A percentile compares a stretch with the other conserved stretches of the same genome.
Evolutionary conservation across 2,113 vertebrate genomes (phyloP).

Genomic region (Prietella phreatophila): DNA sequence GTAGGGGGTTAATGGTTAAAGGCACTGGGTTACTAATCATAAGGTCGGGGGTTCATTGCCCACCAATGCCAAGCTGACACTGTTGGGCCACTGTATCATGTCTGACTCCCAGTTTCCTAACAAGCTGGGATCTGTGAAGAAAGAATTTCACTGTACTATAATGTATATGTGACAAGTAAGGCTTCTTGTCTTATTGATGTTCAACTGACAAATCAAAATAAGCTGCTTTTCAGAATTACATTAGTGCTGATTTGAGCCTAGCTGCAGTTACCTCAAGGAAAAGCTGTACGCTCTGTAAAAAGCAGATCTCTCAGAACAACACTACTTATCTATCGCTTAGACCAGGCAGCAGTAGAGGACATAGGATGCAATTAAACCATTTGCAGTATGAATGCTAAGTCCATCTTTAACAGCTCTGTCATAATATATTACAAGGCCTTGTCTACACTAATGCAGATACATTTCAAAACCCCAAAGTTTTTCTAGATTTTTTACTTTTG

Average conservation of each 20-base stretch:
- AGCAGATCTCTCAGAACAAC: not conserved
- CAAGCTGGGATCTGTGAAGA: not conserved
- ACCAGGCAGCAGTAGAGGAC: not conserved
- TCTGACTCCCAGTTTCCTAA: not conserved
- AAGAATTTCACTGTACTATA: not conserved
- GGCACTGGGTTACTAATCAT: not conserved
- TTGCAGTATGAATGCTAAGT: not conserved
- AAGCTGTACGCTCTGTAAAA: not conserved
- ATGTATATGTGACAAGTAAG: not conserved
- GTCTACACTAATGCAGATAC: not conserved
- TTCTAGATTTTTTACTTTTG: not conserved
- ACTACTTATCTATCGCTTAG: not conserved
- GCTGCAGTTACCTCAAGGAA: not conserved
- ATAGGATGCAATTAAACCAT: not conserved
- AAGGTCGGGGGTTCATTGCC: not conserved
- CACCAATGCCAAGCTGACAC: not conserved
- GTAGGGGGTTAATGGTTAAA: not conserved
- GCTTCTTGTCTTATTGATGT: not conserved
- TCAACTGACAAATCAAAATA: not conserved
- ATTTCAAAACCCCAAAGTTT: not conserved
- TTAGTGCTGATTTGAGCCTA: not conserved
- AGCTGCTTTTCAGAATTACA: not conserved
- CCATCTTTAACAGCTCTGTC: not conserved
- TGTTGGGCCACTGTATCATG: too few species aligned
- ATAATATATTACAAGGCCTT: not conserved